phyloP scores from a whole-genome alignment of 2,797 vertebrate genomes.

The Microhierax caerulescens region DNA sequence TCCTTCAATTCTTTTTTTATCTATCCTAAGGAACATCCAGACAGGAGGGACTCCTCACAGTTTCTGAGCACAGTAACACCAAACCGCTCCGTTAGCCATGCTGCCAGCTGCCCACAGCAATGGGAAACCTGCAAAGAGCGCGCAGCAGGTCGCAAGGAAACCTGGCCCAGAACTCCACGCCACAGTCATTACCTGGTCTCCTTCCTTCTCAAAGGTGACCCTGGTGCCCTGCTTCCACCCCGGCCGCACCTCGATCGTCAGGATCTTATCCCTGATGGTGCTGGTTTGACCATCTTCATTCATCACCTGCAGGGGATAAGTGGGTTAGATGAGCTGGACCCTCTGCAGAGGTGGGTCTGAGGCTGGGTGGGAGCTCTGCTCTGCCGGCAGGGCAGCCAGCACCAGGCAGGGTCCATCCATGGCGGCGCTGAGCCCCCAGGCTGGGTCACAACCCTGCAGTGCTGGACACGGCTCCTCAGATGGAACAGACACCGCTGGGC shows the following conservation, averaged over 20 bases:
- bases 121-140: background rate
- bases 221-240: conserved; percentile 90
- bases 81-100: accelerated
- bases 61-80: background rate
- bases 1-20: background rate
- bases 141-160: accelerated
- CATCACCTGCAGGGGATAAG: conserved; percentile 80
- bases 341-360: too few relatives aligned
- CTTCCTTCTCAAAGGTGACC: conserved; percentile 88
- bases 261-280: conserved; percentile 91
- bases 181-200: conserved; percentile 84
- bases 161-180: accelerated
- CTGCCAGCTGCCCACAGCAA: background rate
- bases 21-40: background rate
- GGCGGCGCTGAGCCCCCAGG: too few relatives aligned
- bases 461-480: too few relatives aligned
- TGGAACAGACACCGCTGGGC: too few relatives aligned
- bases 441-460: too few relatives aligned
- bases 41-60: background rate
- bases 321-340: background rate
- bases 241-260: conserved; percentile 84
- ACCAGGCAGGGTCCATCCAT: too few relatives aligned
- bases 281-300: conserved; percentile 87
- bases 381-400: too few relatives aligned
- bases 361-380: too few relatives aligned